Base-by-base conservation (phyloP, 1,140 invertebrate genomes). In the Platorchestia sp. region DNA sequence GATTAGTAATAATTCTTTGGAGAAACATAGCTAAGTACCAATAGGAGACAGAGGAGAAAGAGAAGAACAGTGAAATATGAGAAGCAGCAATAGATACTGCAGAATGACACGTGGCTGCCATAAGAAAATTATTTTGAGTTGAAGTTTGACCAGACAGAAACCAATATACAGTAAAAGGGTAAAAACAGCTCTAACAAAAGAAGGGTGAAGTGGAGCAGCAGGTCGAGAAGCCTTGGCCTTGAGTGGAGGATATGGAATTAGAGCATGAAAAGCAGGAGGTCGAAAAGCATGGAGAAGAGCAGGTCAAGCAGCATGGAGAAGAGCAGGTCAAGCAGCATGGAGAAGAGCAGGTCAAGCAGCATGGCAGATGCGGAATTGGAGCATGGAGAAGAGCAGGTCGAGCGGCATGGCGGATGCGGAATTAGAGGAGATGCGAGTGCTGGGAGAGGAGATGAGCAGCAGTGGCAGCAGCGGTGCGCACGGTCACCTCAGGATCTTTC, bases 381-480 rank as follows among this genome's bases (percentile, higher is more conserved):
- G 89, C 42, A 91, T 36, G 41, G 10, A 45, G 89, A 45, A 91
- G 89, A 41, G 42, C 89, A 44, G 42, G 42, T 42, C 5, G 42
- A 42, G 89, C 6, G 44, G 7, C 89, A 51, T 51, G 47, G 6
- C 6, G 19, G 47, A 51, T 51, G 6, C 47, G 19, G 89, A 44
- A 44, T 47, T 93, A 93, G 6, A 93, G 91, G 43, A 93, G 91
- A 44, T 93, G 91, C 6, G 91, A 93, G 91, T 93, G 91, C 91
- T 93, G 91, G 36, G 41, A 93, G 91, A 93, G 91, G 91, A 93
- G 91, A 44, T 93, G 43, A 44, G 91, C 91, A 45, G 91, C 91
- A 45, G 91, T 93, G 45, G 91, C 91, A 45, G 91, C 91, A 45
- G 91, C 91, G 45, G 91, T 93, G 91, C 91, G 91, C 36, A 93